Evolutionary conservation across 2,113 vertebrate genomes (phyloP), one percentile per base, ranked within the genome.

Genomic region (Embiotoca jacksoni): DNA sequence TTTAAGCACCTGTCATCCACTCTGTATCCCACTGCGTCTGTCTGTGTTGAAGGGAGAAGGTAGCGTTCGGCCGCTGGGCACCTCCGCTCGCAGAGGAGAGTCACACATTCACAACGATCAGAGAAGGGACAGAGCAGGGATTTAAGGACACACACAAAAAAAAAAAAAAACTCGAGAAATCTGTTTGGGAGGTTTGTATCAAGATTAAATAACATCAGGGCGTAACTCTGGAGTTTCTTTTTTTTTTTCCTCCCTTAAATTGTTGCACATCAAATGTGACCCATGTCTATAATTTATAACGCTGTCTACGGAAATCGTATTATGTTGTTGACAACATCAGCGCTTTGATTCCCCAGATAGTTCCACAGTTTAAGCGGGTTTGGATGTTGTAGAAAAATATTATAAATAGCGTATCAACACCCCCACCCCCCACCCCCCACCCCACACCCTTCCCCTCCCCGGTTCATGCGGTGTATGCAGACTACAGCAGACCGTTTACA

Each of bases 1-100:
- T 87, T 87, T 74, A 86, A 90, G 84, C 84, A 89, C 88, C 86
- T 90, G 84, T 84, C 91, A 78, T 59, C 76, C 76, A 66, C 72
- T 57, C 57, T 80, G 75, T 53, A 44, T 56, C 85, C 80, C 84
- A 73, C 79, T 66, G 73, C 69, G 81, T 71, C 54, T 75, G 68
- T 74, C 52, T 74, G 69, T 63, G 71, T 47, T 37, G 78, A 47
- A 81, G 66, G 78, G 50, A 81, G 61, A 11, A 52, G 60, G 62
- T 35, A 31, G 72, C 44, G 13, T 1, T 2, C 33, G 55, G 52
- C 65, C 78, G n/a, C 31, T 36, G 68, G 53, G 37, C 69, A 62
- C 64, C 70, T 75, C 41, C 58, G 65, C 56, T 64, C 23, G 2
- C 7, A 44, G 32, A 54, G 50, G 63, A 59, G 62, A 70, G 66